phyloP scores from a whole-genome alignment of 2,113 vertebrate genomes.

The Tupaia chinensis region DNA sequence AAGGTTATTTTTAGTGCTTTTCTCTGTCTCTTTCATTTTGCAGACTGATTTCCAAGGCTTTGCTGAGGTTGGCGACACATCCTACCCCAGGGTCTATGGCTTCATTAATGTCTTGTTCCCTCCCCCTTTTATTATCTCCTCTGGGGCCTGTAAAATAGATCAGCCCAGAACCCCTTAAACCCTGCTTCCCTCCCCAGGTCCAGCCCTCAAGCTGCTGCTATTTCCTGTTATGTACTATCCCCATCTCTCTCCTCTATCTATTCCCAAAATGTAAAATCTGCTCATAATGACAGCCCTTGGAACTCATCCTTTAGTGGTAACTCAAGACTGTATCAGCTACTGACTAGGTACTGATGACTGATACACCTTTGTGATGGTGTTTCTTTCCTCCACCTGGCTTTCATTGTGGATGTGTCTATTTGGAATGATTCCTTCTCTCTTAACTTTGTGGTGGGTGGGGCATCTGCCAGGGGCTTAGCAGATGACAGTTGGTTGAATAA shows the following conservation, averaged over 20 bases:
- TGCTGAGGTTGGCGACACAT: conserved; percentile 64
- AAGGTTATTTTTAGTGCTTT: conserved; percentile 80
- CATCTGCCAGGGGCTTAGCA: neutral
- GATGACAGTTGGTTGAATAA: neutral
- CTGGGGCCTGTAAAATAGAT: neutral
- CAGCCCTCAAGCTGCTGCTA: neutral
- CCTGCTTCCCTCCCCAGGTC: neutral
- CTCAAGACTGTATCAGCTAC: conserved; percentile 38
- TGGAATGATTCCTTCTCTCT: conserved; percentile 30
- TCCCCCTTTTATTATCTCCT: neutral
- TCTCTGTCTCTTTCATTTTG: conserved; percentile 73
- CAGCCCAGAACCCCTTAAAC: neutral
- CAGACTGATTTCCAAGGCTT: conserved; percentile 75
- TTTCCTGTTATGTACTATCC: neutral
- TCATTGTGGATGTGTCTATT: conserved; percentile 49
- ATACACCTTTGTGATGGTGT: conserved; percentile 62
- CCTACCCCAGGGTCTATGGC: conserved; percentile 42
- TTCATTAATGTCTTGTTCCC: conserved; percentile 18
- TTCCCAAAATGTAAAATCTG: neutral
- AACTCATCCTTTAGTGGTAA: conserved; percentile 50
- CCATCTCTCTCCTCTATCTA: neutral
- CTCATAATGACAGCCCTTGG: conserved; percentile 11
- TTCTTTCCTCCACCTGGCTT: conserved; percentile 7
- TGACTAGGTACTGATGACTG: neutral
- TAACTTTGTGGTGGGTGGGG: neutral